A percentile compares a stretch with the other conserved stretches of the same genome.
These are phyloP conservation scores for Cryptophagus acutangulus DNA, from an alignment of 2,888 invertebrate species.

Conservation along the genomic window DNA sequence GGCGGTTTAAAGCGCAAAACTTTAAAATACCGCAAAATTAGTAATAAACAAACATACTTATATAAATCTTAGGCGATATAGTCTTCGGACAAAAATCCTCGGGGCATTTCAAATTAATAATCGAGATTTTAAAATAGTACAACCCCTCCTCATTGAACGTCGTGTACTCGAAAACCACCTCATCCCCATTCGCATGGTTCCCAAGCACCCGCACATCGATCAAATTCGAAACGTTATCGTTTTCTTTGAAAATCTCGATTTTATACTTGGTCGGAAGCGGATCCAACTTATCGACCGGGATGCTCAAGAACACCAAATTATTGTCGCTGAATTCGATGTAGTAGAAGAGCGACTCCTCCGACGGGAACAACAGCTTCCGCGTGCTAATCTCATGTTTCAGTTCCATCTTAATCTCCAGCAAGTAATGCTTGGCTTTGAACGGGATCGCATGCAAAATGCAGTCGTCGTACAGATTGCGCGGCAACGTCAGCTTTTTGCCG, in stretches of 20 bases:
- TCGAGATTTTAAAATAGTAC: slow-evolving; percentile 30
- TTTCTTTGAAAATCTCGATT: slow-evolving; percentile 29
- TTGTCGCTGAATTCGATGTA: slow-evolving; percentile 29
- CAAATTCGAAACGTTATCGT: slow-evolving; percentile 19
- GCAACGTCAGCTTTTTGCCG: slow-evolving; percentile 6
- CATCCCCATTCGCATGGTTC: slow-evolving; percentile 6
- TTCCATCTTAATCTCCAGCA: slow-evolving; percentile 26
- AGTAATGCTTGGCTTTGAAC: slow-evolving; percentile 17
- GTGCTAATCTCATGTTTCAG: slow-evolving; percentile 21
- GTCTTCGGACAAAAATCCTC: slow-evolving; percentile 29
- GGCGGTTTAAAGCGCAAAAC: too few species aligned
- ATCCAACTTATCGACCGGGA: too few species aligned
- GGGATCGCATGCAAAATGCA: too few species aligned
- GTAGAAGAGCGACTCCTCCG: slow-evolving; percentile 12
- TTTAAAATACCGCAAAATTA: neutral
- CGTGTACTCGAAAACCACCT: slow-evolving; percentile 22
- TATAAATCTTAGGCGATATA: slow-evolving; percentile 26
- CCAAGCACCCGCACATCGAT: slow-evolving; percentile 25
- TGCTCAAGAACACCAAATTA: slow-evolving; percentile 23
- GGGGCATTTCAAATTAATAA: slow-evolving; percentile 23
- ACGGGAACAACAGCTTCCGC: slow-evolving; percentile 25
- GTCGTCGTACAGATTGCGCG: slow-evolving; percentile 15
- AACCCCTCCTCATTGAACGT: slow-evolving; percentile 33
- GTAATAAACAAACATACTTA: slow-evolving; percentile 22
- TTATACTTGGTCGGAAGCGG: slow-evolving; percentile 26